Percentiles rank a stretch among this genome's conserved stretches.
Evolutionary conservation across 2,797 vertebrate genomes (phyloP).

Genomic region (Avahi laniger): DNA sequence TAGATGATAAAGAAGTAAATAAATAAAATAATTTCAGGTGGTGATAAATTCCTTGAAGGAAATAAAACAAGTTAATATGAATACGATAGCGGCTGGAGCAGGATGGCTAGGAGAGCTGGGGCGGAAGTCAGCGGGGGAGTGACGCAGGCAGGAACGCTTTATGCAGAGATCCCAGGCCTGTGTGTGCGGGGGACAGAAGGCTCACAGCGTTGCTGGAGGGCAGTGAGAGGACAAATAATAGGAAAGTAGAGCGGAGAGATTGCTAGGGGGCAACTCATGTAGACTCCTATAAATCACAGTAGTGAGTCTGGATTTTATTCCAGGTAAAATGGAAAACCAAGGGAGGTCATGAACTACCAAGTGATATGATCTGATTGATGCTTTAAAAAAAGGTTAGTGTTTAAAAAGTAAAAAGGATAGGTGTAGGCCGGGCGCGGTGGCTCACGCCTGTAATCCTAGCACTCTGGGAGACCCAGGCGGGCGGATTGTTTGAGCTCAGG

Average conservation of each 20-base stretch:
- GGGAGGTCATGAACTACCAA: not conserved
- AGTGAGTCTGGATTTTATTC: not conserved
- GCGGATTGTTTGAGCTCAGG: no score
- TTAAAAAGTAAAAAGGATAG: not conserved
- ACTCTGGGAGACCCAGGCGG: no score
- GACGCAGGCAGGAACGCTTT: not conserved
- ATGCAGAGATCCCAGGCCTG: not conserved
- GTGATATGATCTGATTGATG: not conserved
- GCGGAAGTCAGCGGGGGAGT: rapidly evolving
- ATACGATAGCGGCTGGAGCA: not conserved
- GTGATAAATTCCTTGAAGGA: not conserved
- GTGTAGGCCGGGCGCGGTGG: no score
- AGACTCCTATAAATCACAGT: not conserved
- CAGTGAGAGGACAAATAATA: not conserved
- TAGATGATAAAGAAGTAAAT: not conserved
- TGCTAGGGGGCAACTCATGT: not conserved
- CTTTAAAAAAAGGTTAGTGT: not conserved
- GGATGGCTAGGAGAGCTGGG: not conserved
- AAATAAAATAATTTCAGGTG: not conserved
- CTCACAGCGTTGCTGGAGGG: not conserved
- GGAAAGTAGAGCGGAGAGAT: not conserved
- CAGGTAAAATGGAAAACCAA: not conserved
- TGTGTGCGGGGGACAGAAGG: not conserved
- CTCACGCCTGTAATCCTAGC: no score
- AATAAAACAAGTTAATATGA: not conserved